Conservation (phyloP, 2,888 invertebrate genomes). For the Epiblema foenella region DNA sequence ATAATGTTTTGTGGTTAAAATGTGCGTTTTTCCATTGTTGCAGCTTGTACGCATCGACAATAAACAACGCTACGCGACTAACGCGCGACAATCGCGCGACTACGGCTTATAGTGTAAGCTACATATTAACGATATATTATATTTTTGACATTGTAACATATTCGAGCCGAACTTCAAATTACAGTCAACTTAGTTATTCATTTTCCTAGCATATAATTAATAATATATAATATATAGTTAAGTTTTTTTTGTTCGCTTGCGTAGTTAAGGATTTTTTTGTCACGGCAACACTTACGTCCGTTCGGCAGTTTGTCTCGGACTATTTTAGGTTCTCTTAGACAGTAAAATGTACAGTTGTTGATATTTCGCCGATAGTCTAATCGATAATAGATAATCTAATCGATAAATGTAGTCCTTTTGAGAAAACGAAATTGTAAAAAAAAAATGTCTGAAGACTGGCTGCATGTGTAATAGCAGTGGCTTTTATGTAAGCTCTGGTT, state of each 20-base stretch:
- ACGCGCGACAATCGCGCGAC: conserved; percentile 43
- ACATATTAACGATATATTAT: conserved; percentile 49
- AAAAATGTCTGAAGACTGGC: conserved; percentile 36
- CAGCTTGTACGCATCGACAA: conserved; percentile 80
- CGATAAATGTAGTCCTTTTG: conserved; percentile 36
- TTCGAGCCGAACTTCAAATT: conserved; percentile 46
- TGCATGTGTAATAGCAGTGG: conserved; percentile 30
- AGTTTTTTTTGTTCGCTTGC: conserved; percentile 40
- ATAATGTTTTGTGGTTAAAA: conserved; percentile 20
- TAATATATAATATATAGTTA: conserved; percentile 41
- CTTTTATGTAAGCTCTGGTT: conserved; percentile 31
- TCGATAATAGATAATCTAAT: conserved; percentile 55
- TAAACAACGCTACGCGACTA: conserved; percentile 63
- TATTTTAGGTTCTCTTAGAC: conserved; percentile 35
- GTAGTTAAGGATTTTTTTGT: conserved; percentile 40
- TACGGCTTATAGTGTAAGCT: conserved; percentile 54
- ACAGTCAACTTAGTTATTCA: conserved; percentile 51
- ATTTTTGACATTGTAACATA: conserved; percentile 59
- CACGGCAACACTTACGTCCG: conserved; percentile 45
- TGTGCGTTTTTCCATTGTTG: conserved; percentile 55
- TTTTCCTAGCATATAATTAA: conserved; percentile 46
- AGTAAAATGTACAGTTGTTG: conserved; percentile 57
- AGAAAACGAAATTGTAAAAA: conserved; percentile 42
- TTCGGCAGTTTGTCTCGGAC: conserved; percentile 17
- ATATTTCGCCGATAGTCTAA: conserved; percentile 54